Conservation (phyloP, 2,888 invertebrate species). For the Eumacrocentrus americanus region DNA sequence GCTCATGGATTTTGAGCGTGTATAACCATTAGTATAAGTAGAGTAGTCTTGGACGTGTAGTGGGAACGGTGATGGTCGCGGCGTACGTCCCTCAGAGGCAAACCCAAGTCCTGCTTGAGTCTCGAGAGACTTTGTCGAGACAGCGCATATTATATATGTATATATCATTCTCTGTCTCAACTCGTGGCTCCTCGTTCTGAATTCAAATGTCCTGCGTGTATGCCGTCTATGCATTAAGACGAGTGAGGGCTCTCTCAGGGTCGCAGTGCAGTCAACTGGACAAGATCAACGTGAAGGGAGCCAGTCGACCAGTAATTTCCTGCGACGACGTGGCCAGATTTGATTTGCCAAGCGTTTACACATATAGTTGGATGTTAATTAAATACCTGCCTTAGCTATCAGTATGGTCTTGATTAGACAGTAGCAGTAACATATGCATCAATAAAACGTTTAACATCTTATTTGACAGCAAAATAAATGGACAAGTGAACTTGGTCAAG, state of each 20-base stretch:
- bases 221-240: conserved; percentile 52
- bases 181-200: conserved; percentile 41
- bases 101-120: too few species aligned
- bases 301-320: conserved; percentile 8
- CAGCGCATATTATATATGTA: not conserved
- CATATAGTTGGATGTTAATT: not conserved
- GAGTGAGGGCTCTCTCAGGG: conserved; percentile 26
- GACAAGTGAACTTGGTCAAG: too few species aligned
- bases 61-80: too few species aligned
- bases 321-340: conserved; percentile 2
- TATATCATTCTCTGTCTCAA: not conserved
- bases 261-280: not conserved
- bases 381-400: not conserved
- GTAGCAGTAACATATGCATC: too few species aligned
- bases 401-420: too few species aligned
- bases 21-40: too few species aligned
- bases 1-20: too few species aligned
- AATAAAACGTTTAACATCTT: too few species aligned
- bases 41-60: too few species aligned
- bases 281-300: not conserved
- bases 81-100: too few species aligned
- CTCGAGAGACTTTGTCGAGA: not conserved
- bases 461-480: too few species aligned
- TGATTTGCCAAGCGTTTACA: conserved; percentile 20
- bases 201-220: conserved; percentile 49